phyloP scores from a whole-genome alignment of 2,888 invertebrate genomes.

The Drosophila putrida region DNA sequence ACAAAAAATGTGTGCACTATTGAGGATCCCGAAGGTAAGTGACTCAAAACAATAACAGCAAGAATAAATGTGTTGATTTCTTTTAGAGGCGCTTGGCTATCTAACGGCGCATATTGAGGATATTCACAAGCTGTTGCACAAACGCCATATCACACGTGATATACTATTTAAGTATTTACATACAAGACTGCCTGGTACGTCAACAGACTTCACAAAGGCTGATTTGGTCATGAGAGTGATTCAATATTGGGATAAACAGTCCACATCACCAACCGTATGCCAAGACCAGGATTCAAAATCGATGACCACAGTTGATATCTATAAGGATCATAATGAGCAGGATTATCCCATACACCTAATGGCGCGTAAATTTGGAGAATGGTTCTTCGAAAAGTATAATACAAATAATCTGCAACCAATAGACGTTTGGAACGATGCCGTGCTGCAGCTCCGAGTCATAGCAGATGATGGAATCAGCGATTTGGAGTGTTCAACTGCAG shows the following conservation, averaged over 20 bases:
- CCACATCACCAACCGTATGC: neutral
- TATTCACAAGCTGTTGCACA: slow-evolving; percentile 85
- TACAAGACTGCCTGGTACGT: slow-evolving; percentile 85
- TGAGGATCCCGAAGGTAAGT: slow-evolving; percentile 67
- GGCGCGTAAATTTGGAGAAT: slow-evolving; percentile 87
- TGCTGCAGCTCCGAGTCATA: slow-evolving; percentile 69
- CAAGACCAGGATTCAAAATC: neutral
- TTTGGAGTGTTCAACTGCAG: slow-evolving; percentile 57
- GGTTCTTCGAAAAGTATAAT: slow-evolving; percentile 87
- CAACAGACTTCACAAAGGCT: slow-evolving; percentile 86
- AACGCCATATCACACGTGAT: slow-evolving; percentile 87
- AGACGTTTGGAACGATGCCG: slow-evolving; percentile 87
- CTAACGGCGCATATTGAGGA: slow-evolving; percentile 86
- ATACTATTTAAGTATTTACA: slow-evolving; percentile 87
- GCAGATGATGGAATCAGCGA: slow-evolving; percentile 70
- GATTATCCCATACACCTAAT: slow-evolving; percentile 84
- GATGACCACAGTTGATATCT: neutral
- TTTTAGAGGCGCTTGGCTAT: slow-evolving; percentile 86
- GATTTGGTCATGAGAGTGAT: slow-evolving; percentile 86
- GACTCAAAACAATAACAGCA: neutral
- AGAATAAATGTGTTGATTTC: neutral
- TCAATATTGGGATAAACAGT: slow-evolving; percentile 84
- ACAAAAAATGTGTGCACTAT: slow-evolving; percentile 79
- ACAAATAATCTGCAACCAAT: slow-evolving; percentile 84
- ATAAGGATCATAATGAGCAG: slow-evolving; percentile 18